Evolutionary conservation across 2,888 invertebrate genomes (phyloP).

Genomic region (Balanococcus diminutus): DNA sequence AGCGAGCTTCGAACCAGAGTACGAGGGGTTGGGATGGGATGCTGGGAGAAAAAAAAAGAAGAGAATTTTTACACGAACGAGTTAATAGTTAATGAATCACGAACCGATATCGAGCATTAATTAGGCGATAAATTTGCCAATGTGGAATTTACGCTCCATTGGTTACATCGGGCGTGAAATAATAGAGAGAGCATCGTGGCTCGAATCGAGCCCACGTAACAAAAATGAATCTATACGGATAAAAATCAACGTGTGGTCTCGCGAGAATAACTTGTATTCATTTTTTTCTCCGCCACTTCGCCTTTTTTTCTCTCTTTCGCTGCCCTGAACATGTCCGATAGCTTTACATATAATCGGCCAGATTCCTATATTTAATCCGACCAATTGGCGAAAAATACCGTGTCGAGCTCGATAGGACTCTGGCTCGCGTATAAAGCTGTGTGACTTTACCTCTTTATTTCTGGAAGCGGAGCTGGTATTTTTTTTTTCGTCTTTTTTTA

Average conservation of each 20-base stretch:
- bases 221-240: not conserved
- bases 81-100: slow-evolving; percentile 11
- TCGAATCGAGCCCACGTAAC: not conserved
- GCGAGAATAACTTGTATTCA: not conserved
- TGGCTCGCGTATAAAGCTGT: no score
- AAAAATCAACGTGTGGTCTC: slow-evolving; percentile 11
- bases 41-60: not conserved
- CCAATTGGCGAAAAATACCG: not conserved
- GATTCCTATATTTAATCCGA: not conserved
- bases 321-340: not conserved
- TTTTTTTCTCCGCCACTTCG: not conserved
- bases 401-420: not conserved
- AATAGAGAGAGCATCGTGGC: not conserved
- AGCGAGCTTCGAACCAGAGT: not conserved
- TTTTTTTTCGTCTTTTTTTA: not conserved
- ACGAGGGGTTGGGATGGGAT: not conserved
- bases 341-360: not conserved
- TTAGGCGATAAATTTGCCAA: slow-evolving; percentile 5
- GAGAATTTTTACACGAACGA: not conserved
- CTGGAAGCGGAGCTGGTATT: not conserved
- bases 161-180: not conserved
- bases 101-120: not conserved
- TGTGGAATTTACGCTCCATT: not conserved
- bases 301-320: not conserved
- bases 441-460: not conserved